These are phyloP conservation scores for Ceratina japonica DNA, from an alignment of 1,140 invertebrate genomes.

Conservation along the genomic window DNA sequence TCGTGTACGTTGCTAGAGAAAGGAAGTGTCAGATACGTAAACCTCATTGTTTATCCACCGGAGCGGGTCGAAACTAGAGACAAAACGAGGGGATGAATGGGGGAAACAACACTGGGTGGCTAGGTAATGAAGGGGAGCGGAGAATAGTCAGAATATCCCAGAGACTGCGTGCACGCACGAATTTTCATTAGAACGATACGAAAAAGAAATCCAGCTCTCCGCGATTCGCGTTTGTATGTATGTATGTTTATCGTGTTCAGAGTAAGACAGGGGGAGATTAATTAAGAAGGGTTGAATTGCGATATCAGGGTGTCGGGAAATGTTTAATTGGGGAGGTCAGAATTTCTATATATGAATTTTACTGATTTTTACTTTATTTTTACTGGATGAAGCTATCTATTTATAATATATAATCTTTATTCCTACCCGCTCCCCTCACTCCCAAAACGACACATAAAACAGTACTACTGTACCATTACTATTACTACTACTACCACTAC, in stretches of 20 bases:
- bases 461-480: slow-evolving; percentile 61
- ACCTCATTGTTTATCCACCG: neutral
- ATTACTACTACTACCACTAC: slow-evolving; percentile 44
- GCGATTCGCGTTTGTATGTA: neutral
- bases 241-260: neutral
- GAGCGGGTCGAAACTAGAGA: too few species aligned
- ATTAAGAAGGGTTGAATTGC: neutral
- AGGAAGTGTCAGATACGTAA: neutral
- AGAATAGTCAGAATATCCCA: neutral
- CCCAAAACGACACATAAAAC: slow-evolving; percentile 61
- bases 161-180: neutral
- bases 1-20: slow-evolving; percentile 3
- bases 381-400: neutral
- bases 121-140: neutral
- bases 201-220: neutral
- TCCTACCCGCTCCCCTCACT: slow-evolving; percentile 61
- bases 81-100: neutral
- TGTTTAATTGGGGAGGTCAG: slow-evolving; percentile 13
- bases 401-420: slow-evolving; percentile 36
- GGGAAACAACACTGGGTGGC: neutral
- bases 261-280: neutral
- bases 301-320: neutral
- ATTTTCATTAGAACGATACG: neutral
- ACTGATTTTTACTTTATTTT: slow-evolving; percentile 17
- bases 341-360: neutral